Evolutionary conservation across 2,888 invertebrate species (phyloP).

Genomic region (Heterodera filipjevi): DNA sequence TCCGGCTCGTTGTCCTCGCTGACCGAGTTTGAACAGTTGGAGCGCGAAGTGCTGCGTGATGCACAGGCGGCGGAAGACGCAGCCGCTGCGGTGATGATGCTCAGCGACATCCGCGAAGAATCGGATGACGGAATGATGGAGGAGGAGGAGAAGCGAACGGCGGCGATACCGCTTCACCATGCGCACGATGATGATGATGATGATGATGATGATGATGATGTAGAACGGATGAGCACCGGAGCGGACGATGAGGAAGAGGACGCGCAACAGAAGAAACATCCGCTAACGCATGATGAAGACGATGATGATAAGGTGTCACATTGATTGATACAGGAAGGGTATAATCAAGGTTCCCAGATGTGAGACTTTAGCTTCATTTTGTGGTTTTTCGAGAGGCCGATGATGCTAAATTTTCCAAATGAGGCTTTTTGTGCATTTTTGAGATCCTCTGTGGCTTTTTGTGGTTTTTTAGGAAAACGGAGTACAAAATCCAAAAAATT

Average conservation of each 20-base stretch:
- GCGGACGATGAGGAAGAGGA: constrained; percentile 20
- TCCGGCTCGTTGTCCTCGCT: constrained; percentile 17
- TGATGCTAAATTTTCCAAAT: too few relatives aligned
- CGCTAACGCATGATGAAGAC: not conserved
- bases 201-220: not conserved
- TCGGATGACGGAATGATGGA: constrained; percentile 5
- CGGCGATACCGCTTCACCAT: not conserved
- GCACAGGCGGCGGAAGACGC: constrained; percentile 1
- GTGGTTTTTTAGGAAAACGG: too few relatives aligned
- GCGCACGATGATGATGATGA: too few relatives aligned
- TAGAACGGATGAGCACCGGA: constrained; percentile 10
- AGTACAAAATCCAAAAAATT: too few relatives aligned
- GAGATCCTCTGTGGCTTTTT: too few relatives aligned
- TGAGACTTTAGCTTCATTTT: too few relatives aligned
- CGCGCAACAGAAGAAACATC: not conserved
- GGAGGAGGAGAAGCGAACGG: not conserved
- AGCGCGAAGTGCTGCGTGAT: not conserved
- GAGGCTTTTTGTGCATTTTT: too few relatives aligned
- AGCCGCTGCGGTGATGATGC: constrained; percentile 23
- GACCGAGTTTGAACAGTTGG: constrained; percentile 28
- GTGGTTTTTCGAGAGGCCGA: too few relatives aligned
- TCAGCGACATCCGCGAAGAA: constrained; percentile 28
- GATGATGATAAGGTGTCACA: not conserved
- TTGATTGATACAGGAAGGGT: not conserved
- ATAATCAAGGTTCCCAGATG: too few relatives aligned